Evolutionary conservation across 2,888 invertebrate genomes (phyloP).

Genomic region (Dicyrtoma fusca): DNA sequence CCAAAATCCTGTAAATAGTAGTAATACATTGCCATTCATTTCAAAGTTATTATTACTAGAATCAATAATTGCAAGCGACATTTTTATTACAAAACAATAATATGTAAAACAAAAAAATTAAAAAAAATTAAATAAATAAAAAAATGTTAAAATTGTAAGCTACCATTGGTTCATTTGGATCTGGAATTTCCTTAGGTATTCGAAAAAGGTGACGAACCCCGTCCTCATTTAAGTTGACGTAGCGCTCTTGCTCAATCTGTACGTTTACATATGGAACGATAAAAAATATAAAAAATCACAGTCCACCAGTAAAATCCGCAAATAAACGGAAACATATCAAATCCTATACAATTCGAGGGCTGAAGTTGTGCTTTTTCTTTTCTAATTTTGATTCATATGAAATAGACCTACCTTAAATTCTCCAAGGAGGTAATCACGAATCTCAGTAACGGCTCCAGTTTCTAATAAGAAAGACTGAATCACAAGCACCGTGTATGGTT

Average conservation of each 20-base stretch:
- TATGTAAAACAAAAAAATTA: neutral
- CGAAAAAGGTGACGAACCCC: conserved; percentile 49
- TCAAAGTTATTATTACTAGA: too few species aligned
- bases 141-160: too few species aligned
- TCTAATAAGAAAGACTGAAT: conserved; percentile 53
- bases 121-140: conserved; percentile 1
- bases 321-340: neutral
- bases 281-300: conserved; percentile 6
- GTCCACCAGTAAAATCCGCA: neutral
- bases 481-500: conserved; percentile 47
- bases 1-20: conserved; percentile 22
- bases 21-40: too few species aligned
- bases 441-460: conserved; percentile 55
- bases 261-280: too few species aligned
- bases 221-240: conserved; percentile 47
- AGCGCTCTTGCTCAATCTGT: conserved; percentile 50
- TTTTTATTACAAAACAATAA: too few species aligned
- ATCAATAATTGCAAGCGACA: neutral
- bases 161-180: conserved; percentile 40
- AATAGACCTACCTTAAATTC: conserved; percentile 47
- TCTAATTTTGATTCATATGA: too few species aligned
- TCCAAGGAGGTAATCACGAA: conserved; percentile 48
- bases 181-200: conserved; percentile 51
- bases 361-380: neutral
- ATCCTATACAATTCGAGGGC: neutral